Evolutionary conservation across 1,140 invertebrate genomes (phyloP), one percentile per base, ranked within the genome.

Genomic region (Drosophila lowei): DNA sequence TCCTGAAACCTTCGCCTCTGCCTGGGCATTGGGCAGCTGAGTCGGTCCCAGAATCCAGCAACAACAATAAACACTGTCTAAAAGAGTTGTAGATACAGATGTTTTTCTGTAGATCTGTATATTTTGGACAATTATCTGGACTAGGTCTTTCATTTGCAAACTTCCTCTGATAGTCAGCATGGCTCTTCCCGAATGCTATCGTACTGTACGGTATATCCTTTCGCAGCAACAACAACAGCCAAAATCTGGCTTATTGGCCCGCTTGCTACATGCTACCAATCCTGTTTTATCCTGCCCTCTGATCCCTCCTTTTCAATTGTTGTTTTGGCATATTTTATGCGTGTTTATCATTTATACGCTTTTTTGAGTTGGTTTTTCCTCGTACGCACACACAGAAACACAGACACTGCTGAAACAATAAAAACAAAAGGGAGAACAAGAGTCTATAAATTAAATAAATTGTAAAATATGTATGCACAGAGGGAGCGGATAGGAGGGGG

Each of bases 391-490:
- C 57, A 56, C 54, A 60, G n/a, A 25, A 34, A 66, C 23, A 25
- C 23, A 25, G 0, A 6, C 23, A 25, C 23, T 25, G 23, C 7
- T 55, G 15, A 44, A 58, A 43, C 55, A 71, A 71, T 60, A 59
- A 60, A 60, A 71, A 53, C 57, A 54, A 67, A 47, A 16, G 46
- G 21, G 16, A 25, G 30, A 57, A 38, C 18, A 62, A 42, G 63
- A 67, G 67, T 54, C 79, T 84, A 88, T 89, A 88, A 88, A 88
- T 88, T 88, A 89, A 88, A 89, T 79, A 88, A 83, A 89, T 88
- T 88, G 81, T 81, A 78, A 88, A 85, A 85, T 80, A 85, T 74
- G 73, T 60, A 67, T 46, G 57, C 72, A 59, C 43, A 47, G 57
- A 65, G 71, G 50, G 28, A 0, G 6, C 18, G 18, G 18, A 18